A percentile compares a stretch with the other conserved stretches of the same genome.
phyloP scores from a whole-genome alignment of 2,888 invertebrate species.

The Globia sparganii region DNA sequence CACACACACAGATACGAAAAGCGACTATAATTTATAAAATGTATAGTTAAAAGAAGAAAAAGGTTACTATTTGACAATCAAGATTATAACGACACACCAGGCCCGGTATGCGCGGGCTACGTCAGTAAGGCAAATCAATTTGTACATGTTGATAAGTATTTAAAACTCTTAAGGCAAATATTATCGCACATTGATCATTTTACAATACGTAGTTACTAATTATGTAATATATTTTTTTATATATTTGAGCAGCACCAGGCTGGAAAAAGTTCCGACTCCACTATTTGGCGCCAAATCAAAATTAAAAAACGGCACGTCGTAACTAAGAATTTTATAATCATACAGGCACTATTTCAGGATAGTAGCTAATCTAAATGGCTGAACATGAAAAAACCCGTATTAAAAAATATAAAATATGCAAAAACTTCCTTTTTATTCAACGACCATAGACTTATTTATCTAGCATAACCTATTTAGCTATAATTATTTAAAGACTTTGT shows the following conservation, averaged over 20 bases:
- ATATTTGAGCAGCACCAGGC: slow-evolving; percentile 13
- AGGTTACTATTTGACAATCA: neutral
- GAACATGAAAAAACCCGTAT: slow-evolving; percentile 55
- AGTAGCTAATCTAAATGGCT: slow-evolving; percentile 21
- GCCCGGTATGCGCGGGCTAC: too few relatives aligned
- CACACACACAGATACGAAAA: neutral
- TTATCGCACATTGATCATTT: neutral
- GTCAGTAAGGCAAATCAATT: slow-evolving; percentile 26
- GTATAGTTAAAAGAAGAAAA: neutral
- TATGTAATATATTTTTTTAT: neutral
- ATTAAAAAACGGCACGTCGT: neutral
- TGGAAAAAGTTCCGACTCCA: neutral
- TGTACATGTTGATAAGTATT: slow-evolving; percentile 23
- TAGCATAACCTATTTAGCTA: slow-evolving; percentile 47
- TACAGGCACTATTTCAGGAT: neutral
- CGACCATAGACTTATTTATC: slow-evolving; percentile 37
- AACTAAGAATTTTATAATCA: neutral
- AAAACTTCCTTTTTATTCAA: slow-evolving; percentile 43
- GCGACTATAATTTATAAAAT: neutral
- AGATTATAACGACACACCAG: neutral
- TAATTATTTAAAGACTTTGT: neutral
- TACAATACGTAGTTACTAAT: neutral
- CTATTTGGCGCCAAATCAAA: slow-evolving; percentile 15
- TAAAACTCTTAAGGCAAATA: slow-evolving; percentile 12
- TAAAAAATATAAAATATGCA: slow-evolving; percentile 42